phyloP scores from a whole-genome alignment of 2,113 vertebrate genomes.

The Paratilapia polleni region DNA sequence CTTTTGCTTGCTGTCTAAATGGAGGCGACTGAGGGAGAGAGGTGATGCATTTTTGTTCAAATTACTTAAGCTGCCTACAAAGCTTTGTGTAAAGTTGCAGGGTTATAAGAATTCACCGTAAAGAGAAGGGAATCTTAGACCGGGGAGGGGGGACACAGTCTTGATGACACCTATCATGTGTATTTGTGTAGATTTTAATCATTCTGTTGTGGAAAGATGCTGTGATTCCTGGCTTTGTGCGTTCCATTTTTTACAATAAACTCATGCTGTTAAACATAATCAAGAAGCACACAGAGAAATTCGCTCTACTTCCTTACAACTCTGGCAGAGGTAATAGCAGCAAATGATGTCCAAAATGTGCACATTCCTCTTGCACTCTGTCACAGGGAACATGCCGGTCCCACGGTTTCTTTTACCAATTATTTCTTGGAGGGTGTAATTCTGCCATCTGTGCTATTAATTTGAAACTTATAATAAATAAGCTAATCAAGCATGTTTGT shows the following conservation, averaged over 20 bases:
- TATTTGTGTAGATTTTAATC: constrained; percentile 11
- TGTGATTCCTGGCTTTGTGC: neutral
- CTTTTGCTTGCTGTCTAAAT: constrained; percentile 63
- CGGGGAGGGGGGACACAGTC: neutral
- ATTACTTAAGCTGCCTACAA: constrained; percentile 60
- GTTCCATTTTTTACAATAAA: neutral
- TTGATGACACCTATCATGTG: neutral
- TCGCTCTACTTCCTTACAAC: neutral
- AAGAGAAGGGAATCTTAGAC: neutral
- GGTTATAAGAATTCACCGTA: constrained; percentile 26
- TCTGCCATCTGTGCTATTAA: constrained; percentile 38
- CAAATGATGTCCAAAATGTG: neutral
- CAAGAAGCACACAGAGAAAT: neutral
- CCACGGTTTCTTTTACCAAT: constrained; percentile 7
- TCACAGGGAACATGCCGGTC: constrained; percentile 2
- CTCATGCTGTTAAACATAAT: neutral
- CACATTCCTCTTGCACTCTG: neutral
- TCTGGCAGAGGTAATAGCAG: constrained; percentile 3
- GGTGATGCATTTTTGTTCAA: constrained; percentile 39
- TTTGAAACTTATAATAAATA: constrained; percentile 35
- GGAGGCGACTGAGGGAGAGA: constrained; percentile 37
- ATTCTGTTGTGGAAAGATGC: neutral
- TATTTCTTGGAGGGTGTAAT: neutral
- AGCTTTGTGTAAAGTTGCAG: constrained; percentile 37
- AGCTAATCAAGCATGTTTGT: constrained; percentile 49